Conservation (phyloP, 2,888 invertebrate species). For the Dicyrtoma fusca region DNA sequence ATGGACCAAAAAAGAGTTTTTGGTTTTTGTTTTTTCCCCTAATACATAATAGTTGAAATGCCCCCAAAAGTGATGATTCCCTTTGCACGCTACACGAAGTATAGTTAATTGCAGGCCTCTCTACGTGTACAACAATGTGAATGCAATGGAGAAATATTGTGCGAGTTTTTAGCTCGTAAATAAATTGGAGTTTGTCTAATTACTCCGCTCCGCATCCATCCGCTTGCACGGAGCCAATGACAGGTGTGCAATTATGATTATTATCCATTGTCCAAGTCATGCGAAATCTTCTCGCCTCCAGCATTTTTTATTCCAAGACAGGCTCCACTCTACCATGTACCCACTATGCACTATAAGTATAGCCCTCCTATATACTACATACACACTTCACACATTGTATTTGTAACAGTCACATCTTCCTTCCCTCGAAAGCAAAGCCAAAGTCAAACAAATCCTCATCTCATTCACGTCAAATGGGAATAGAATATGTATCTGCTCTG, state of each 20-base stretch:
- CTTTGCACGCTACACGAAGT: neutral
- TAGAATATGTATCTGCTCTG: too few species aligned
- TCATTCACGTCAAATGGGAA: too few species aligned
- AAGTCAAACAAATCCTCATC: conserved; percentile 6
- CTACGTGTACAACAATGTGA: neutral
- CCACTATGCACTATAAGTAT: too few species aligned
- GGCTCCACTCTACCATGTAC: too few species aligned
- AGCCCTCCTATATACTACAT: too few species aligned
- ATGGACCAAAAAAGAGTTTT: too few species aligned
- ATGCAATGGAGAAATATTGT: conserved; percentile 15
- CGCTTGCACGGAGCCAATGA: conserved; percentile 35
- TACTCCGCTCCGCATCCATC: conserved; percentile 37
- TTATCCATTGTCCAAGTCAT: conserved; percentile 37
- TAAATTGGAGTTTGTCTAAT: conserved; percentile 39
- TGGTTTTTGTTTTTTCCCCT: too few species aligned
- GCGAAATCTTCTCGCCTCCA: conserved; percentile 20
- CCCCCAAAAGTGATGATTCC: neutral
- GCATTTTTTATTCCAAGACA: neutral
- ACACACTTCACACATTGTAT: neutral
- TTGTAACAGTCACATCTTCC: neutral
- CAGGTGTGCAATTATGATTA: conserved; percentile 44
- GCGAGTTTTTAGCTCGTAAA: conserved; percentile 34
- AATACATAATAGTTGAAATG: too few species aligned
- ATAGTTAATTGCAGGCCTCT: neutral
- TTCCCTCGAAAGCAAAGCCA: conserved; percentile 4